These are phyloP conservation scores for Paracanthobrama guichenoti DNA, from an alignment of 2,113 vertebrate species.

Conservation along the genomic window DNA sequence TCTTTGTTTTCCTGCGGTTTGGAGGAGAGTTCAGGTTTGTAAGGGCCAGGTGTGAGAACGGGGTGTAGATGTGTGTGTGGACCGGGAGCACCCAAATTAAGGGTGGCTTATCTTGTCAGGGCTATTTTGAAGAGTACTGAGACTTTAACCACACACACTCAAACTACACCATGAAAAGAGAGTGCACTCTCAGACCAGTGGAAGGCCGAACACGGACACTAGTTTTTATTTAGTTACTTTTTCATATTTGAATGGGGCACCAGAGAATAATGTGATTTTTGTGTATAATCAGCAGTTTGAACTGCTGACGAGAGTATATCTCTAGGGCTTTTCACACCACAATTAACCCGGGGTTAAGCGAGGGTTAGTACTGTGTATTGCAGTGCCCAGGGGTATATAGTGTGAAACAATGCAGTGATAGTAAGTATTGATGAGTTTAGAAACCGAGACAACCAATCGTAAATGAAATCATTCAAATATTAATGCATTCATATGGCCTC, in stretches of 20 bases:
- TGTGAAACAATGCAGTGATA: neutral
- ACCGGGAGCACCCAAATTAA: neutral
- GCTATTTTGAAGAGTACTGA: neutral
- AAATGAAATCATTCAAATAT: neutral
- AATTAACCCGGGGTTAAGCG: neutral
- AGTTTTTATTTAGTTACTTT: conserved; percentile 38
- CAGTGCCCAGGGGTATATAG: neutral
- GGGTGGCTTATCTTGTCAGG: neutral
- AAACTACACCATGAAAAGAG: conserved; percentile 52
- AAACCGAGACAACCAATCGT: neutral
- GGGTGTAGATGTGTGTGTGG: conserved; percentile 30
- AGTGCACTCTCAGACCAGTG: conserved; percentile 70
- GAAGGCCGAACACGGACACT: conserved; percentile 66
- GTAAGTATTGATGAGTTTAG: neutral
- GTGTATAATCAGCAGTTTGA: conserved; percentile 36
- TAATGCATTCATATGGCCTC: neutral
- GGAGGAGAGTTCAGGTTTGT: neutral
- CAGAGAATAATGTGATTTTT: neutral
- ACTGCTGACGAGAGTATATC: conserved; percentile 16
- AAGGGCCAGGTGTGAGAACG: neutral
- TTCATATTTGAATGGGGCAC: conserved; percentile 20
- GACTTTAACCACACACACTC: conserved; percentile 47
- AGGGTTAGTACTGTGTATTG: neutral
- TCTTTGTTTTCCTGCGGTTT: conserved; percentile 7
- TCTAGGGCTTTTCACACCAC: neutral